Evolutionary conservation across 2,113 vertebrate species (phyloP).

Genomic region (Sclerurus mexicanus): DNA sequence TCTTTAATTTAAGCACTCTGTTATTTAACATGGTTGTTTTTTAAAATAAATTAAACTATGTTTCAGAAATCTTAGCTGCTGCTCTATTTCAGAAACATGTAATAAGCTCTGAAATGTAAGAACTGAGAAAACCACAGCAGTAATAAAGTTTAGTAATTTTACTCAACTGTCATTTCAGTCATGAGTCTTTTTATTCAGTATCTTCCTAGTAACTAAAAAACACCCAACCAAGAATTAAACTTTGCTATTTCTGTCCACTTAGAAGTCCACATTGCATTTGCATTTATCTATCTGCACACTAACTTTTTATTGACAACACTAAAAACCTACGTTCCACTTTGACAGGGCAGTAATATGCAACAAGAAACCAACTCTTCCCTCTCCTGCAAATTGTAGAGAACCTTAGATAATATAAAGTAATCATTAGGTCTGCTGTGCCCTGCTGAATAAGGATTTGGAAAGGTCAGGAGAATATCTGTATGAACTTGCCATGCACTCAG

Average conservation of each 20-base stretch:
- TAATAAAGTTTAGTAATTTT: background rate
- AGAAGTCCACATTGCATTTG: background rate
- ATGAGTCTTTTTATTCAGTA: background rate
- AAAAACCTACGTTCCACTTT: background rate
- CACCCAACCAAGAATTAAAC: background rate
- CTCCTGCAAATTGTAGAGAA: background rate
- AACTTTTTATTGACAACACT: background rate
- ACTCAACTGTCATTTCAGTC: background rate
- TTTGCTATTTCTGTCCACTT: background rate
- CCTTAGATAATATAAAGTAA: background rate
- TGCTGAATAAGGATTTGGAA: background rate
- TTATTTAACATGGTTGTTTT: background rate
- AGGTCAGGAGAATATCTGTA: background rate
- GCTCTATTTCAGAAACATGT: background rate
- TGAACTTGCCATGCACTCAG: background rate
- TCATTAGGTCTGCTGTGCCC: background rate
- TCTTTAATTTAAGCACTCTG: background rate
- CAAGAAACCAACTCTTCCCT: background rate
- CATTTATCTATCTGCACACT: background rate
- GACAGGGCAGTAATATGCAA: background rate
- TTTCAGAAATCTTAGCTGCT: background rate
- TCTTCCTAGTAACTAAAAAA: background rate
- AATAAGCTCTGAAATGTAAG: background rate
- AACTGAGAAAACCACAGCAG: background rate
- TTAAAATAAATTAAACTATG: background rate